Base-by-base conservation (phyloP, 2,113 vertebrate genomes). In the Tragelaphus scriptus region DNA sequence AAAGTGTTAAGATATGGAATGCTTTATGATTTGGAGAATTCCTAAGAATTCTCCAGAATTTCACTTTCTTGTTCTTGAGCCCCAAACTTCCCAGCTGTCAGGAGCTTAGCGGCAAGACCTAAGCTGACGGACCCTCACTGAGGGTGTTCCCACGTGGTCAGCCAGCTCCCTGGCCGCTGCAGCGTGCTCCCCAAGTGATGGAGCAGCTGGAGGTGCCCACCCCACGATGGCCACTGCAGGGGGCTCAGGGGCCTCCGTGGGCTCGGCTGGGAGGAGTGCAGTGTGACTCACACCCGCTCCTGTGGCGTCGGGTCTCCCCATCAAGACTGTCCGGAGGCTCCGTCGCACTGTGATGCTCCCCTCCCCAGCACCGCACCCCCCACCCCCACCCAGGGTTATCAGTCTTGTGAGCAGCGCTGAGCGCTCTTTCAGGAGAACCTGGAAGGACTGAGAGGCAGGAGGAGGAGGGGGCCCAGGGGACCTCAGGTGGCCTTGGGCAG, bases 141-240 rank as follows among this genome's bases (percentile, higher is more conserved):
- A 47, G n/a, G 28, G 44, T 30, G 4, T 8, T n/a, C 23, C 56
- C 26, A 15, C 3, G 5, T 1, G 0, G 58, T 28, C n/a, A 17
- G 44, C 4, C 21, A 1, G 11, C 47, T 49, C 23, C 5, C 17
- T 53, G 32, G 19, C 59, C 47, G 10, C 23, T 6, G 11, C 25
- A 15, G 28, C 0, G 5, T 10, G 11, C 16, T 7, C 15, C 8
- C n/a, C 25, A 82, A 3, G 40, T 3, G 13, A 30, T 0, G 2
- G 13, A 4, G 63, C 85, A 32, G n/a, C n/a, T 6, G 15, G 0
- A 3, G 9, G n/a, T 47, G 40, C 7, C 4, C 10, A 28, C 14
- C 55, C 36, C 30, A 32, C 51, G 58, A 9, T 0, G 13, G 26
- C 51, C 2, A 6, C 25, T 11, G 10, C 25, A 14, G 19, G 40